A percentile compares a stretch with the other conserved stretches of the same genome.
phyloP scores from a whole-genome alignment of 2,888 invertebrate species.

The Pseudeuparius sepicola region DNA sequence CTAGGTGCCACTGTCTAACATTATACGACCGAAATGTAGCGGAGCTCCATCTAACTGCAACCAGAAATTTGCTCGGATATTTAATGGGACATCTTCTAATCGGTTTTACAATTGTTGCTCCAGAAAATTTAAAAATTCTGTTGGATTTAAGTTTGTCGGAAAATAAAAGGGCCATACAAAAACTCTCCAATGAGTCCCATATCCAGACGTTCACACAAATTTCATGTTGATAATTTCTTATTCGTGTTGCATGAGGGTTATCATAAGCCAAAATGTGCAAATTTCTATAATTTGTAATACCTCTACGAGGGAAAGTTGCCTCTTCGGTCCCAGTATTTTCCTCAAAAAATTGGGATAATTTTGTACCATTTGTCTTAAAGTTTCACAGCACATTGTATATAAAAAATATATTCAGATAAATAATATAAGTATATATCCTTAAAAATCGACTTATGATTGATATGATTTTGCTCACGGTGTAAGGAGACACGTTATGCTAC shows the following conservation, averaged over 20 bases:
- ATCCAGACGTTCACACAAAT: conserved; percentile 1
- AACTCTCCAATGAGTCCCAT: conserved; percentile 1
- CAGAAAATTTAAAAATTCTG: conserved; percentile 1
- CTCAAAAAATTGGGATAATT: too few relatives aligned
- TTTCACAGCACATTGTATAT: too few relatives aligned
- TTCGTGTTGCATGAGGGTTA: conserved; percentile 2
- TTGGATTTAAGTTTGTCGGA: too few relatives aligned
- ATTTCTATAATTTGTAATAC: conserved; percentile 1
- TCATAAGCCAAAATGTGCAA: conserved; percentile 2
- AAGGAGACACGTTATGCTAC: too few relatives aligned
- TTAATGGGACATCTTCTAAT: conserved; percentile 3
- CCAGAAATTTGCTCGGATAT: conserved; percentile 2
- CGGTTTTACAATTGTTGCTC: not conserved
- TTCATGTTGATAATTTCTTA: not conserved
- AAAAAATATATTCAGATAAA: too few relatives aligned
- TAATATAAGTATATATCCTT: too few relatives aligned
- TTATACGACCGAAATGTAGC: not conserved
- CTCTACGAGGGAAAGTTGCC: not conserved
- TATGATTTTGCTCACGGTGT: too few relatives aligned
- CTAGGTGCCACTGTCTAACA: too few relatives aligned
- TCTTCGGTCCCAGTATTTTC: not conserved
- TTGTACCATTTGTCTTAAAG: too few relatives aligned
- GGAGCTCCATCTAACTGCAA: conserved; percentile 3
- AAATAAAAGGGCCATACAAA: conserved; percentile 2
- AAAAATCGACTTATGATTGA: too few relatives aligned